Base-by-base conservation (phyloP, 1,140 invertebrate species). In the Steinernema khuongi region DNA sequence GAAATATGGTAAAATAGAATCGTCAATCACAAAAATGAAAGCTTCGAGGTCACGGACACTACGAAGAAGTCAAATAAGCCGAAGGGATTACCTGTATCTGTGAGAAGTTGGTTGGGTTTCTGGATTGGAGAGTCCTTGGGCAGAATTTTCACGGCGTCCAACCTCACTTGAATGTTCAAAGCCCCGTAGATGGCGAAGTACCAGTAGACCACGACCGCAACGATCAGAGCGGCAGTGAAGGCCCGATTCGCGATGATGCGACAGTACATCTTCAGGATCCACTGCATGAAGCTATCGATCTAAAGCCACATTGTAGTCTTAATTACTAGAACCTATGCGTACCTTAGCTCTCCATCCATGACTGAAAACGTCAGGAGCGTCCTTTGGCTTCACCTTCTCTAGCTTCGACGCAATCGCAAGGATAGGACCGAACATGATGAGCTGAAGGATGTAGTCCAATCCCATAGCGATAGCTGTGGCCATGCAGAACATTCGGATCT, bases 401-500 rank as follows among this genome's bases (percentile, higher is more conserved):
- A 67, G 30, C 71, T 50, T 19, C 67, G 44, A 67, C 14, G 77
- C 77, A 1, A 79, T 28, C 1, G 74, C 77, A 29, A 80, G 44
- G 26, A 77, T 72, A 4, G 79, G 77, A 43, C 79, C 79, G 68
- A 80, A 80, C n/a, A 80, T 67, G 22, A 77, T 76, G 11, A 80
- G 43, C 75, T 80, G 70, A 29, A 77, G 68, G 66, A 80, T 70
- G 77, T 77, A 80, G 36, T 73, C 76, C 44, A 80, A 31, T 30
- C 74, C 75, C 66, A 79, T 71, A 4, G 79, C 79, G 18, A 80
- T 79, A 1, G 79, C 72, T n/a, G 79, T 77, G 1, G 77, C 74
- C 11, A 79, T 44, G 71, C 79, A 80, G 69, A 80, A 80, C 17
- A 80, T 73, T 33, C 76, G 90, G 0, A 97, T 92, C n/a, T 83